Evolutionary conservation across 2,888 invertebrate species (phyloP), one percentile per base, ranked within the genome.

Genomic region (Melinaea menophilus): DNA sequence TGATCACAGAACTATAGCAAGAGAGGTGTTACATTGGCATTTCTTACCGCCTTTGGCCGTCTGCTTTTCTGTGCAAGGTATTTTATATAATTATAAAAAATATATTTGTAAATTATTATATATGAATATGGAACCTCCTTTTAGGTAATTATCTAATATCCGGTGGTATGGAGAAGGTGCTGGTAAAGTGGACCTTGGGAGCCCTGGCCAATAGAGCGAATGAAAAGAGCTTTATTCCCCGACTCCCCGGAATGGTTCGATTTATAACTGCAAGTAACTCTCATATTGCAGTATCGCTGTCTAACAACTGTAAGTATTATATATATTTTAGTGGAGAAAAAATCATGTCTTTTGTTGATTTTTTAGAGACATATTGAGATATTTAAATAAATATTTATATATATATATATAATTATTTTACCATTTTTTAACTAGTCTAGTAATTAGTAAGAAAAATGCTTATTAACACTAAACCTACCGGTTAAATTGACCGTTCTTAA

Each of bases 1-100:
- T 72, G 76, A 84, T 59, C 71, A 74, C 51, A 77, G 60, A 12
- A 73, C 73, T 66, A 64, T 83, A 5, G 84, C 82, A 1, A 79
- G 79, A 61, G 91, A 91, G 72, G 74, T 82, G 2, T 62, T 89
- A 54, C 91, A 91, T 75, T 91, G 91, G 91, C 91, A 91, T 73
- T 83, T 79, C 62, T 72, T 91, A 57, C 91, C 91, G 1, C 74
- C 85, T 3, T 74, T 87, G 48, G 83, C 88, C 34, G 76, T 80
- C 33, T 80, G 81, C 68, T 85, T 90, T 70, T 85, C 90, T n/a
- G 64, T 77, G 54, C 80, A 86, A 79, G 91, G 91, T 90, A 66
- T 45, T 56, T 58, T 41, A 34, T 56, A 48, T 33, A 55, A 13
- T n/a, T 55, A 45, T 31, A 33, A 47, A 4, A 58, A 47, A 37